Evolutionary conservation across 2,113 vertebrate genomes (phyloP), one percentile per base, ranked within the genome.

Genomic region (Leptobrachium leishanense): DNA sequence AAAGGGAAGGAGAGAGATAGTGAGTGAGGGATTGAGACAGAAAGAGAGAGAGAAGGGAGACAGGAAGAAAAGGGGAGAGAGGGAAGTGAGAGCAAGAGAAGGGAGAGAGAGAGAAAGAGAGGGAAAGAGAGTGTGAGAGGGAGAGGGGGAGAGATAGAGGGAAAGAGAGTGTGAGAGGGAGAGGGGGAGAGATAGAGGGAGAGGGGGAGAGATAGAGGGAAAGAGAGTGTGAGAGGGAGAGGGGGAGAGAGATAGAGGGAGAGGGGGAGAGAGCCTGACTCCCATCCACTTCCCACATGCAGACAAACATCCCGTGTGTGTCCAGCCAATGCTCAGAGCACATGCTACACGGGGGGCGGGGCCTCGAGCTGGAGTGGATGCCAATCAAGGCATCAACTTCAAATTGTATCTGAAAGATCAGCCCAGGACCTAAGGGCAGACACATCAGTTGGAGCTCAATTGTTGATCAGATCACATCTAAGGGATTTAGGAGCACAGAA

Each of bases 331-430:
- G 90, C 89, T 88, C 86, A 85, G 88, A 88, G 89, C 92, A 92
- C 92, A 91, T 91, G 91, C 90, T 91, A 90, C 87, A 84, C 66
- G 90, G 88, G 88, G 93, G 96, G 95, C 95, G 96, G 95, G 83
- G 95, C 96, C 89, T 94, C 91, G 86, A 80, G 94, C 94, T 94
- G 90, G 89, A 93, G 95, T 91, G 92, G 92, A 92, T 96, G 96
- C 96, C 96, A 98, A 97, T 98, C 95, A 98, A 96, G 95, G 95
- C 95, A 95, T 97, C 95, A 97, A 97, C 95, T 98, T 96, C 95
- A 96, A 97, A 97, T 96, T 95, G 95, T 94, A 95, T 95, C 94
- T 94, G 95, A 94, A 92, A 95, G 95, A 96, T 96, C 94, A 94
- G 96, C 95, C 94, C 90, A 92, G 93, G 95, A 97, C 94, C 95